Base-by-base conservation (phyloP, 2,888 invertebrate genomes). In the Unio delphinus region DNA sequence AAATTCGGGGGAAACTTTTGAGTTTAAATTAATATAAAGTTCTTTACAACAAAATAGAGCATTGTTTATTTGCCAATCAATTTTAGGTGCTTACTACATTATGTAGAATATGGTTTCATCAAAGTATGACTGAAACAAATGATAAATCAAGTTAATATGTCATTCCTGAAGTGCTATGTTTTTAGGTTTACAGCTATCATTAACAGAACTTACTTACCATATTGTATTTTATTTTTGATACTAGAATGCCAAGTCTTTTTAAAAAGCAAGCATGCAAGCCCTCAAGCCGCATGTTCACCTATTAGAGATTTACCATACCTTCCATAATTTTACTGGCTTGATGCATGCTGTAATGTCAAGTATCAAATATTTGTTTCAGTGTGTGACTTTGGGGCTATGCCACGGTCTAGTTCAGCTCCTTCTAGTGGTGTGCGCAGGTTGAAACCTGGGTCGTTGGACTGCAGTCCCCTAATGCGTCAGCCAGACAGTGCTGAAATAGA, bases 401-500 rank as follows among this genome's bases (percentile, higher is more conserved):
- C 78, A 20, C 70, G 84, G 59, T 82, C 85, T 54, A 83, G 83
- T 67, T 83, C 86, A 57, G 84, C 84, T 8, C 84, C 84, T 28
- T 81, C 84, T 11, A 78, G 83, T 56, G 82, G 82, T 8, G 72
- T 85, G 45, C 78, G 83, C 63, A 59, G 61, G 45, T 55, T 63
- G 68, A 73, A 83, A 68, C 80, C 82, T 68, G 76, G 80, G 69
- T 70, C 78, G 55, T 71, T 80, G 65, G 65, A 79, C 72, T 70
- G 74, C 75, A 72, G 62, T 28, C 65, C 67, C 1, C 61, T 64
- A 18, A 65, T 64, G 5, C 78, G 77, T 68, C 76, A 79, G 57
- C 83, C 83, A 45, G 85, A 84, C 73, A 89, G 90, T 79, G 90
- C 90, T 30, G 93, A 93, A 84, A 92, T 92, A 67, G 97, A 97